These are phyloP conservation scores for Trachelus stipa DNA, from an alignment of 2,888 invertebrate species.

Conservation along the genomic window DNA sequence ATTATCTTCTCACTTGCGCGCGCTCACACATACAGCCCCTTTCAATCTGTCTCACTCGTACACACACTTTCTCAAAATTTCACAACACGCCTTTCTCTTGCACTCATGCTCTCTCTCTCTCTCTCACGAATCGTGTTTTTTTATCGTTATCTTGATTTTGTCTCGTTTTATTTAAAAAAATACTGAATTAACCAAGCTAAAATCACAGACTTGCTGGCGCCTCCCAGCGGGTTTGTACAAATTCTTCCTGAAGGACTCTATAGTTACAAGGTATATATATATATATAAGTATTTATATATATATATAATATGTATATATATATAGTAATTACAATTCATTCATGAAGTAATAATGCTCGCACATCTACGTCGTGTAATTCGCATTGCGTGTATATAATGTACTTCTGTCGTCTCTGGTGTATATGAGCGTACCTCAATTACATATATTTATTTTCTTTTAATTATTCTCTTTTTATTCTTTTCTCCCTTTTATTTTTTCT, in stretches of 20 bases:
- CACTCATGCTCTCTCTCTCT: background rate
- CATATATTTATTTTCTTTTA: background rate
- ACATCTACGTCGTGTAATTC: constrained; percentile 21
- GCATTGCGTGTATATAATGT: constrained; percentile 23
- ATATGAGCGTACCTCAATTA: constrained; percentile 17
- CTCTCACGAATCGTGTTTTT: background rate
- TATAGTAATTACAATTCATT: constrained; percentile 50
- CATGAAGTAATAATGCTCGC: constrained; percentile 34
- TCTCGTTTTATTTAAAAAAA: constrained; percentile 64
- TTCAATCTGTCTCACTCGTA: background rate
- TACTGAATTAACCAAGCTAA: constrained; percentile 68
- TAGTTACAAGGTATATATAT: constrained; percentile 52
- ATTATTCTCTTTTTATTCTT: constrained; percentile 11
- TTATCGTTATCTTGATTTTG: constrained; percentile 39
- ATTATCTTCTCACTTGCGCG: background rate
- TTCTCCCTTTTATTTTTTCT: background rate
- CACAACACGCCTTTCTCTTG: background rate
- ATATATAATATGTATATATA: constrained; percentile 36
- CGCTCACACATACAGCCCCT: background rate
- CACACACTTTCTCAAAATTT: background rate
- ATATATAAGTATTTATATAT: constrained; percentile 32
- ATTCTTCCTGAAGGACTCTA: constrained; percentile 65
- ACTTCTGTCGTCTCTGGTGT: constrained; percentile 20
- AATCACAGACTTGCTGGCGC: constrained; percentile 65
- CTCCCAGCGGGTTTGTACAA: constrained; percentile 61